phyloP scores from a whole-genome alignment of 2,113 vertebrate genomes.

The Willisornis vidua region DNA sequence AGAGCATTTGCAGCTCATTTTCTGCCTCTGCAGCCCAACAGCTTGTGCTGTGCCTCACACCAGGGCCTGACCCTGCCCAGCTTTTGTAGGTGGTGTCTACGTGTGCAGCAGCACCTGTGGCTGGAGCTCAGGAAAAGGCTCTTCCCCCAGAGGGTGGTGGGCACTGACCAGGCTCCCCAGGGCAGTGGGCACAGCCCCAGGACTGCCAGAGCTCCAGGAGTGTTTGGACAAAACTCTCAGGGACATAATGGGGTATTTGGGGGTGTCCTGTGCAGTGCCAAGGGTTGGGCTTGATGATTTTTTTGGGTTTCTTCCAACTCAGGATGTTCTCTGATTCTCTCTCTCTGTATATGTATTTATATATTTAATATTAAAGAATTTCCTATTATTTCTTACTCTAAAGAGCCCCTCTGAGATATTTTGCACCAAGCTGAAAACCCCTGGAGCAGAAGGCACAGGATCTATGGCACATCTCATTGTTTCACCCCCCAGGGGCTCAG shows the following conservation, averaged over 20 bases:
- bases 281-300: background rate
- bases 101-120: background rate
- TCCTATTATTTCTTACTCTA: rapidly evolving
- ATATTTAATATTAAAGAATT: background rate
- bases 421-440: too few species aligned
- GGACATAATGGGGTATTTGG: background rate
- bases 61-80: background rate
- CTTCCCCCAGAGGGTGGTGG: background rate
- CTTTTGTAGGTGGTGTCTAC: background rate
- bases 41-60: background rate
- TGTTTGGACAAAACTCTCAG: background rate
- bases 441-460: background rate
- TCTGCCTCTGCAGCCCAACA: background rate
- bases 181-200: background rate
- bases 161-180: background rate
- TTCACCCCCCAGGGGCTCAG: background rate
- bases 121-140: background rate
- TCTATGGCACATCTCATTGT: rapidly evolving
- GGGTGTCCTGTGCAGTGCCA: background rate
- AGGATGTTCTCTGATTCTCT: background rate
- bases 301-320: rapidly evolving
- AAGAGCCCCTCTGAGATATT: rapidly evolving
- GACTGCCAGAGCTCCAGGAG: background rate
- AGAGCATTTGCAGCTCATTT: rapidly evolving
- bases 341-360: rapidly evolving